phyloP scores from a whole-genome alignment of 2,797 vertebrate species.

The Scleropages formosus region DNA sequence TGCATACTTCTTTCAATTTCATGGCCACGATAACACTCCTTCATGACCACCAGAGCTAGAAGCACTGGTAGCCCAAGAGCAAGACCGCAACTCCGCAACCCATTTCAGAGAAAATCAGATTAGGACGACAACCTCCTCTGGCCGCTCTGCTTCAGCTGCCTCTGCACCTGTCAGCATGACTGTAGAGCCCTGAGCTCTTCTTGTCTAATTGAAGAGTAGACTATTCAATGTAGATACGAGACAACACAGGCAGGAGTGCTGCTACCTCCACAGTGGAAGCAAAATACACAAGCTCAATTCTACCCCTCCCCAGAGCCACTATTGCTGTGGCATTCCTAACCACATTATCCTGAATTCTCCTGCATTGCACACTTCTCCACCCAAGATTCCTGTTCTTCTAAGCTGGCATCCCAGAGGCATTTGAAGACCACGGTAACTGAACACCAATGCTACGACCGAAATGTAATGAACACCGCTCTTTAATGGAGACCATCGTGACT shows the following conservation, averaged over 20 bases:
- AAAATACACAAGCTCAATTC: background rate
- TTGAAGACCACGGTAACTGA: background rate
- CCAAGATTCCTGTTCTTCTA: background rate
- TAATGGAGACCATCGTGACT: no score
- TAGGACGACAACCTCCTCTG: background rate
- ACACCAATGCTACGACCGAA: no score
- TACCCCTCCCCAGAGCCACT: background rate
- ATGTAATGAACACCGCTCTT: no score
- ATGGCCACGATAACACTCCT: constrained; percentile 7
- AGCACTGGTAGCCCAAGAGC: background rate
- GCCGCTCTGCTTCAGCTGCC: background rate
- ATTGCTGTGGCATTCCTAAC: background rate
- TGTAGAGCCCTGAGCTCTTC: no score
- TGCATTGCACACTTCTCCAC: constrained; percentile 4
- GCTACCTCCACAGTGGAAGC: no score
- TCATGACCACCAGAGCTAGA: background rate
- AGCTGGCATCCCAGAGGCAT: background rate
- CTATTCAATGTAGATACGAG: no score
- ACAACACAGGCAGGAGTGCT: no score
- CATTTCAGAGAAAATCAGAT: constrained; percentile 1
- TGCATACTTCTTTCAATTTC: background rate
- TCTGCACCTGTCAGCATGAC: background rate
- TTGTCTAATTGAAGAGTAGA: no score
- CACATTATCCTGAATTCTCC: background rate
- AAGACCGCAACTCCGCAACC: constrained; percentile 5